phyloP scores from a whole-genome alignment of 2,888 invertebrate species.

The Parnassius orleans region DNA sequence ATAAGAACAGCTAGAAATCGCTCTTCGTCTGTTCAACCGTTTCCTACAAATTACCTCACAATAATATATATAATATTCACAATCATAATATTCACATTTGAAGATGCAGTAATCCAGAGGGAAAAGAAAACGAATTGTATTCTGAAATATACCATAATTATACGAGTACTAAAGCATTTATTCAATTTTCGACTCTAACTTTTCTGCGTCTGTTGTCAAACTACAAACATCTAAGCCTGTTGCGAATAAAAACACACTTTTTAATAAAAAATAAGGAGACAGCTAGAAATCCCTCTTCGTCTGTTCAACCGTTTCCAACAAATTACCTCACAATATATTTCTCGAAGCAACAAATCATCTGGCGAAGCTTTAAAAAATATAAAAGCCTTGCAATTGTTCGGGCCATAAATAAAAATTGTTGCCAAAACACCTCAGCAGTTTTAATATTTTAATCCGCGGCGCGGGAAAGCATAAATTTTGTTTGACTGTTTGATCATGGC shows the following conservation, averaged over 20 bases:
- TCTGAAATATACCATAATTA: too few relatives aligned
- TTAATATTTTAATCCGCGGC: conserved; percentile 69
- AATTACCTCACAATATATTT: conserved; percentile 50
- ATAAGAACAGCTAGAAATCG: conserved; percentile 35
- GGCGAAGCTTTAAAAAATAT: conserved; percentile 46
- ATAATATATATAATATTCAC: conserved; percentile 30
- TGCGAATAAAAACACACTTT: conserved; percentile 38
- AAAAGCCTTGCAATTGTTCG: conserved; percentile 57
- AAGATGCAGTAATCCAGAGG: too few relatives aligned
- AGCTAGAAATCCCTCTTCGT: conserved; percentile 35
- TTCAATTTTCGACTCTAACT: too few relatives aligned
- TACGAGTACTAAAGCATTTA: too few relatives aligned
- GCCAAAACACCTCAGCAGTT: conserved; percentile 70
- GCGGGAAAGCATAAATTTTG: conserved; percentile 59
- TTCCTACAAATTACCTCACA: conserved; percentile 41
- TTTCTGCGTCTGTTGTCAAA: too few relatives aligned
- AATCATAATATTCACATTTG: too few relatives aligned
- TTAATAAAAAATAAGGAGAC: conserved; percentile 38
- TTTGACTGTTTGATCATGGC: conserved; percentile 57
- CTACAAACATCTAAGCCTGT: not conserved
- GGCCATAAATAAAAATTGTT: conserved; percentile 67
- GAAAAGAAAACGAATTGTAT: too few relatives aligned
- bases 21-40: conserved; percentile 31
- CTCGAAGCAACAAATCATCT: conserved; percentile 56
- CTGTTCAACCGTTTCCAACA: conserved; percentile 31